Percentiles rank a stretch among this genome's conserved stretches.
phyloP scores from a whole-genome alignment of 2,888 invertebrate species.

The Bugula neritina region DNA sequence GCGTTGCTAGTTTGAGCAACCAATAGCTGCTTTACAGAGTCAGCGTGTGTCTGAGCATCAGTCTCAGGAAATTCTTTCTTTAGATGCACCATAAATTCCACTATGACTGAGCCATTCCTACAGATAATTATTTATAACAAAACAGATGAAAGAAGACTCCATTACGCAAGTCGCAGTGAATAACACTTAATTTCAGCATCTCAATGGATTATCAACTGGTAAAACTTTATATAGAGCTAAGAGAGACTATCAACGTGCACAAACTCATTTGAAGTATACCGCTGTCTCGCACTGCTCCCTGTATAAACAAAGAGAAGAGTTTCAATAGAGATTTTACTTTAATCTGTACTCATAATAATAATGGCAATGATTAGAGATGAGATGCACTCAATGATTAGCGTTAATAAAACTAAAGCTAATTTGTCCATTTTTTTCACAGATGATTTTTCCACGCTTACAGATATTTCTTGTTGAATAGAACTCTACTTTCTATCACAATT shows the following conservation, averaged over 20 bases:
- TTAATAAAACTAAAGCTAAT: neutral
- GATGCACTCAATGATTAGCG: neutral
- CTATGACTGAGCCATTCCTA: conserved; percentile 21
- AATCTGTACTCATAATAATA: neutral
- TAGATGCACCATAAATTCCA: conserved; percentile 12
- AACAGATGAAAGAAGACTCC: no score
- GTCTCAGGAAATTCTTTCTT: conserved; percentile 8
- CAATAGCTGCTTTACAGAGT: neutral
- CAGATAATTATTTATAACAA: no score
- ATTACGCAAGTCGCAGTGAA: no score
- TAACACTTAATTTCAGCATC: no score
- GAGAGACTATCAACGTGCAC: no score
- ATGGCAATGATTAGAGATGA: neutral
- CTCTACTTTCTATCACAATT: neutral
- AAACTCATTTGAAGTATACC: neutral
- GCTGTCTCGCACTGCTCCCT: no score
- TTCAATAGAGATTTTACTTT: neutral
- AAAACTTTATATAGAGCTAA: no score
- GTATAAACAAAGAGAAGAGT: neutral
- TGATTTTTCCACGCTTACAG: neutral
- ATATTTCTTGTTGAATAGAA: neutral
- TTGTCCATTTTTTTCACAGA: neutral
- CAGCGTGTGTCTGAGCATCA: neutral
- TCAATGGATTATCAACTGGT: no score
- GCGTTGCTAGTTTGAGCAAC: neutral